Percentiles rank a stretch among this genome's conserved stretches.
Evolutionary conservation across 2,888 invertebrate species (phyloP).

Genomic region (Ophioninae sp.): DNA sequence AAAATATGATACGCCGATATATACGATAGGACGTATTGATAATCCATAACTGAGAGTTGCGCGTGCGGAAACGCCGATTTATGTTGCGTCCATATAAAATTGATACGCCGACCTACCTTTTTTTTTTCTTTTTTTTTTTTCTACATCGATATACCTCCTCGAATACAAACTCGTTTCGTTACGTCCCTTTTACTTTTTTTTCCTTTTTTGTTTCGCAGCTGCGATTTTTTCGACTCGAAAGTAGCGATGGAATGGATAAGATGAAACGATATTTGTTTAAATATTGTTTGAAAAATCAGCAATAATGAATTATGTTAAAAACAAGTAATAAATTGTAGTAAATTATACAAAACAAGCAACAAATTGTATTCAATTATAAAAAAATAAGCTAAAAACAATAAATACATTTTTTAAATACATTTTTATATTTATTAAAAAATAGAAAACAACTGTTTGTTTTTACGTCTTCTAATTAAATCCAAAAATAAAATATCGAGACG

Average conservation of each 20-base stretch:
- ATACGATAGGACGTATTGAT: constrained; percentile 36
- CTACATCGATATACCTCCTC: not conserved
- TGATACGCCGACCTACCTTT: not conserved
- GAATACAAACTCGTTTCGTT: not conserved
- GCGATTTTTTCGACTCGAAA: not conserved
- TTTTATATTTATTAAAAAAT: no score
- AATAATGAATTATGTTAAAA: no score
- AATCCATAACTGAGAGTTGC: constrained; percentile 30
- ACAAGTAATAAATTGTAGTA: no score
- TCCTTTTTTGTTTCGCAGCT: not conserved
- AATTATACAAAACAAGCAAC: no score
- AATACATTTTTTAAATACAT: no score
- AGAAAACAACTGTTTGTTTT: no score
- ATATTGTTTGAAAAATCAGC: no score
- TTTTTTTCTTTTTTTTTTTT: not conserved
- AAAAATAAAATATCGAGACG: no score
- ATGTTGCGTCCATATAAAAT: constrained; percentile 5
- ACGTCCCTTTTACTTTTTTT: not conserved
- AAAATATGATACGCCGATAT: constrained; percentile 32
- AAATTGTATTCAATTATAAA: no score
- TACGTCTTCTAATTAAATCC: no score
- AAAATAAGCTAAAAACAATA: no score
- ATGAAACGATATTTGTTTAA: no score
- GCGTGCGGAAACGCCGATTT: constrained; percentile 10
- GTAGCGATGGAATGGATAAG: not conserved